A percentile compares a stretch with the other conserved stretches of the same genome.
Evolutionary conservation across 2,888 invertebrate genomes (phyloP).

Genomic region (Lasius platythorax): DNA sequence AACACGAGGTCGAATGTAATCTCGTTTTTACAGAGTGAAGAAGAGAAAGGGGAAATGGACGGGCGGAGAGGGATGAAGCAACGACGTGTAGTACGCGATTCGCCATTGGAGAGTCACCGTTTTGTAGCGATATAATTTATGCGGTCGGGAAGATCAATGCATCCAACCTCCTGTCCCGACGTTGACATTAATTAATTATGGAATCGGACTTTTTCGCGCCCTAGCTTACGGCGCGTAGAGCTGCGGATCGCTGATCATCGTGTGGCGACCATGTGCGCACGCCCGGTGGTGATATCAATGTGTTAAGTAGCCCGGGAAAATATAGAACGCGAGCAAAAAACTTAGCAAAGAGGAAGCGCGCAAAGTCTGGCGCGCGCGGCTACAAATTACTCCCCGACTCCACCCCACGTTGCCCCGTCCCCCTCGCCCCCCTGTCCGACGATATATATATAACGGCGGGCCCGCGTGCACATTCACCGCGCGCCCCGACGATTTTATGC

Average conservation of each 20-base stretch:
- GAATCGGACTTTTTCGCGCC: conserved; percentile 53
- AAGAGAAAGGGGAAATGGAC: background rate
- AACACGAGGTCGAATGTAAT: conserved; percentile 48
- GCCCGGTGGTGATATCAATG: conserved; percentile 40
- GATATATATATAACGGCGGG: conserved; percentile 39
- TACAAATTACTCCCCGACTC: conserved; percentile 58
- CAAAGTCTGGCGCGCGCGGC: conserved; percentile 35
- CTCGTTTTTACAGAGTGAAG: background rate
- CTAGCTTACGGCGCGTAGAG: background rate
- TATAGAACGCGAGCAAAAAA: conserved; percentile 49
- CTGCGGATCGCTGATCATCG: conserved; percentile 59
- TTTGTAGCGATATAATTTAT: conserved; percentile 48
- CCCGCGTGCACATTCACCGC: conserved; percentile 37
- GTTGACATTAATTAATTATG: conserved; percentile 57
- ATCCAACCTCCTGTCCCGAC: conserved; percentile 16
- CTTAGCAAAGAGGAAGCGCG: conserved; percentile 42
- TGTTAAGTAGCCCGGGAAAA: conserved; percentile 49
- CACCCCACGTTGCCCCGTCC: background rate
- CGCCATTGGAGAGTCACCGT: conserved; percentile 34
- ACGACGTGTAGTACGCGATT: conserved; percentile 6
- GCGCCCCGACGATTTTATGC: conserved; percentile 64
- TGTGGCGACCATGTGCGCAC: conserved; percentile 11
- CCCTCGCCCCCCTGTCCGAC: background rate
- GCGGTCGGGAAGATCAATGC: conserved; percentile 42
- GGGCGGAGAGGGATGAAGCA: background rate